Base-by-base conservation (phyloP, 2,113 vertebrate genomes). In the Tychaedon coryphoeus region DNA sequence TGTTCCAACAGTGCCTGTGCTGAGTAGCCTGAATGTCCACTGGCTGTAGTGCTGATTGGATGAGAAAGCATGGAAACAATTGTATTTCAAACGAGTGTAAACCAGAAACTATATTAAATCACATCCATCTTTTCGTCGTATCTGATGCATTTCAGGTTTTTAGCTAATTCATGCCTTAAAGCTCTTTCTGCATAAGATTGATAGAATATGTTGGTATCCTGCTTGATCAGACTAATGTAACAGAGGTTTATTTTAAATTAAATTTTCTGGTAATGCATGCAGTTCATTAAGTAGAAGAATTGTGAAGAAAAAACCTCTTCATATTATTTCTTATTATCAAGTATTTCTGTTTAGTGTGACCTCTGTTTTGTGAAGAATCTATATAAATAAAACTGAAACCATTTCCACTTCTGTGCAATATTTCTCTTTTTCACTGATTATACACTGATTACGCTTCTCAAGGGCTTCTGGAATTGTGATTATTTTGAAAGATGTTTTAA, bases 1-100 rank as follows among this genome's bases (percentile, higher is more conserved):
- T 60, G 26, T 88, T 78, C 40, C 0, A 0, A 1, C 9, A 15
- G 18, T 3, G 1, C 29, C 6, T 50, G 19, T 76, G 62, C 81
- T 79, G 31, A 85, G 50, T 14, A 67, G 71, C 34, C 36, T 8
- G 2, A 26, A 9, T 36, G 18, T 31, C 4, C 4, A 1, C 19
- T 48, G n/a, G 13, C 24, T 82, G 42, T 51, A 38, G 28, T 36
- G 53, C 45, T 69, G 31, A 34, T 9, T 70, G 19, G 22, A 58
- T 70, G 18, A 83, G 67, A 65, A 74, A 53, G 33, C 3, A 3
- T 18, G 33, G n/a, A 64, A 84, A 50, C 6, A 51, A 31, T 69
- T 0, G 0, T 75, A 29, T 48, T 72, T 76, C 50, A 31, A 43
- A 2, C 3, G 57, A 38, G 6, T 50, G 6, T 23, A 54, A 65